These are phyloP conservation scores for Bombus consobrinus DNA, from an alignment of 1,140 invertebrate species.

Conservation along the genomic window DNA sequence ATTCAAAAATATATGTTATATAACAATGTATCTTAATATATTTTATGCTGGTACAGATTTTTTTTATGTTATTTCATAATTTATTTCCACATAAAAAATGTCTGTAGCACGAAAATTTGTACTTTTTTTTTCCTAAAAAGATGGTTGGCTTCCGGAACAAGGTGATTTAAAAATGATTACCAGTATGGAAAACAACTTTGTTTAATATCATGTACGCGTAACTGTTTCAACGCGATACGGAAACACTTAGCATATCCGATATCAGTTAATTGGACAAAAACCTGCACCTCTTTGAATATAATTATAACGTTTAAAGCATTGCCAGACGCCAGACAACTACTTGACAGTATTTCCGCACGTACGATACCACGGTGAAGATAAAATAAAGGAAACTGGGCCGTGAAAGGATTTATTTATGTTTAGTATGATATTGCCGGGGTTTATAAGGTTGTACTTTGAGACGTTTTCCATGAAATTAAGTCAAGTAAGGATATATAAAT, in stretches of 20 bases:
- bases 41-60: constrained; percentile 45
- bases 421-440: constrained; percentile 66
- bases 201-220: constrained; percentile 21
- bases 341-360: constrained; percentile 74
- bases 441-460: constrained; percentile 64
- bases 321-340: constrained; percentile 48
- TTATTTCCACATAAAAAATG: background rate
- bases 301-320: constrained; percentile 61
- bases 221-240: constrained; percentile 46
- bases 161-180: constrained; percentile 10
- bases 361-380: constrained; percentile 69
- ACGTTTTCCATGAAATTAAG: background rate
- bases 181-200: background rate
- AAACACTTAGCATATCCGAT: constrained; percentile 6
- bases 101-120: background rate
- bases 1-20: constrained; percentile 31
- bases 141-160: background rate
- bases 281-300: constrained; percentile 58
- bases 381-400: constrained; percentile 72
- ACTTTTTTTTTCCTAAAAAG: background rate
- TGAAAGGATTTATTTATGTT: constrained; percentile 42
- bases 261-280: constrained; percentile 63
- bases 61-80: background rate
- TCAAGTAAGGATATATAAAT: background rate
- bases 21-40: constrained; percentile 49